phyloP scores from a whole-genome alignment of 1,140 invertebrate species.

The Brachionus paranguensis region DNA sequence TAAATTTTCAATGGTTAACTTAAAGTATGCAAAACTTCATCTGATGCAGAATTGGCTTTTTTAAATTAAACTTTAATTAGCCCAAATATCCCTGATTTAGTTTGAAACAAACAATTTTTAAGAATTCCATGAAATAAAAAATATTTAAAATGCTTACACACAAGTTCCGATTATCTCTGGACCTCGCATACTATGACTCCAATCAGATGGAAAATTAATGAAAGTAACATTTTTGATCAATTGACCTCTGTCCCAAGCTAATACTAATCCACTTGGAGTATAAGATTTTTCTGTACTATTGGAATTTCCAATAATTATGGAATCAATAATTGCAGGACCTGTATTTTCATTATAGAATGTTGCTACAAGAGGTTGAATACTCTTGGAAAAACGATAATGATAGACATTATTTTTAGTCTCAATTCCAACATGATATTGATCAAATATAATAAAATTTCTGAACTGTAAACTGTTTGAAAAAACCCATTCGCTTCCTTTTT shows the following conservation, averaged over 20 bases:
- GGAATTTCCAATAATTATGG: constrained; percentile 20
- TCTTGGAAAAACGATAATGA: not conserved
- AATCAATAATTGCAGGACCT: not conserved
- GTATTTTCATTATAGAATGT: constrained; percentile 31
- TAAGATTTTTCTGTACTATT: constrained; percentile 33
- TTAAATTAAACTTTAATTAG: no score
- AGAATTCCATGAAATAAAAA: no score
- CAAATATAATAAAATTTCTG: constrained; percentile 45
- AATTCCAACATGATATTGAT: constrained; percentile 46
- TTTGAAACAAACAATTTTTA: no score
- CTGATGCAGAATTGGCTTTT: no score
- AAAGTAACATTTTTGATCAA: constrained; percentile 12
- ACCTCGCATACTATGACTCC: not conserved
- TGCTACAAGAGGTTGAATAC: not conserved
- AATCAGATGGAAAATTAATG: constrained; percentile 10
- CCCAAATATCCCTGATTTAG: no score
- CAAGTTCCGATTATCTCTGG: constrained; percentile 22
- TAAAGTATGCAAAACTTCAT: no score
- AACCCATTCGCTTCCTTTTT: constrained; percentile 47
- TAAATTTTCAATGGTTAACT: no score
- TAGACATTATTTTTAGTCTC: not conserved
- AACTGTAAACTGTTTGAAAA: constrained; percentile 46
- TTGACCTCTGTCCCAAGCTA: constrained; percentile 31
- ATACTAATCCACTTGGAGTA: not conserved
- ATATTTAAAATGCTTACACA: not conserved